Conservation (phyloP, 2,113 vertebrate species). For the Lathamus discolor region DNA sequence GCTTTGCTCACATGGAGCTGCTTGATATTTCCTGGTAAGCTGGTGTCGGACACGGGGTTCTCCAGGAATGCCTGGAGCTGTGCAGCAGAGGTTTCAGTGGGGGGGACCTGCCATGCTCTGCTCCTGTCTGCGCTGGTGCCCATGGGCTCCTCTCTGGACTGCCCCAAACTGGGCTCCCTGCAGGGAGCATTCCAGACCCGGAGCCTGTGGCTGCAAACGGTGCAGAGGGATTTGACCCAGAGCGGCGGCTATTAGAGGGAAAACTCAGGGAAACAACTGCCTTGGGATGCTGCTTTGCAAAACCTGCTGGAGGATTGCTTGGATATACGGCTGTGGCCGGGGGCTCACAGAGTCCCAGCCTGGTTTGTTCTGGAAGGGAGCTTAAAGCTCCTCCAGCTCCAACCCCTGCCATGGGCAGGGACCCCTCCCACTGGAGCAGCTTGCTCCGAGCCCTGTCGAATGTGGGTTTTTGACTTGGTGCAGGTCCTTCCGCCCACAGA, state of each 20-base stretch:
- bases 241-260: background rate
- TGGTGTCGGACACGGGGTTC: background rate
- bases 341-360: no score
- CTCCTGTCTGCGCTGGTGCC: background rate
- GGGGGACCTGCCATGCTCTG: accelerated
- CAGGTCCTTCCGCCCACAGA: no score
- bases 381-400: background rate
- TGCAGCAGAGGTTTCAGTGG: background rate
- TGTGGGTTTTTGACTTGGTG: background rate
- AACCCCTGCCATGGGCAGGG: background rate
- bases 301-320: background rate
- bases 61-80: background rate
- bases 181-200: background rate
- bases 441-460: background rate
- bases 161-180: background rate
- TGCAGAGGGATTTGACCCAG: background rate
- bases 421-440: background rate
- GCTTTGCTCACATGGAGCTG: background rate
- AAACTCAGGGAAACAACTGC: background rate
- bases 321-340: background rate
- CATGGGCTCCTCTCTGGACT: background rate
- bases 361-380: background rate
- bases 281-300: background rate
- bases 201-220: background rate
- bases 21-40: background rate